Evolutionary conservation across 1,140 invertebrate genomes (phyloP), one percentile per base, ranked within the genome.

Genomic region (Aphelenchoides avenae): DNA sequence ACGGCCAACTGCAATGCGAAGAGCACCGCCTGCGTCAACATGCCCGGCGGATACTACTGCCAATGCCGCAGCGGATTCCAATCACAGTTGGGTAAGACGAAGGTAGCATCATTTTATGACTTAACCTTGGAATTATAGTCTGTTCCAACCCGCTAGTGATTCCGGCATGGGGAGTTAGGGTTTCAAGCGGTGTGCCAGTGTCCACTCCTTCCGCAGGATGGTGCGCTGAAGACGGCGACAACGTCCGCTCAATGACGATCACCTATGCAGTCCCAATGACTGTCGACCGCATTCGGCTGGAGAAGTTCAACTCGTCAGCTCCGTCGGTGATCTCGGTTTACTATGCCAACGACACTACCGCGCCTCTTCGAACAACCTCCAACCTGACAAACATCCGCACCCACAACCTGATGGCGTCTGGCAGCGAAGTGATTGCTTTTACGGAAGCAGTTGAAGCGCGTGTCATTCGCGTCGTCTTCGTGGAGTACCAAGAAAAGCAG

Each of bases 371-470:
- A 86, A 93, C 6, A 84, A 93, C 40, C 82, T 87, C 67, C 89
- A 89, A 20, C 18, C 27, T 55, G 22, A 11, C 26, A 13, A 11
- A 40, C 11, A 55, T 55, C 22, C n/a, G 20, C 30, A 48, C 61
- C 53, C 58, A 55, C 20, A 55, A 55, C 55, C n/a, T 55, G 52
- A n/a, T n/a, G n/a, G n/a, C 52, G 13, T 6, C 52, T 89, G 69
- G 91, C 6, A 91, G 89, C 40, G 61, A 68, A 0, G 87, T 91
- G 30, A 76, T 94, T 1, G 91, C 91, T 72, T 78, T 95, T 13
- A 89, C 89, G 0, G 84, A 87, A 57, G 88, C 91, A 0, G 88
- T 95, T 56, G 91, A 95, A 80, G 87, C 90, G 0, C 85, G 89
- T 60, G 92, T 87, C 66, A 79, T 94, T 9, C 86, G 86, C 62